Evolutionary conservation across 2,113 vertebrate species (phyloP).

Genomic region (Microcebus ravelobensis): DNA sequence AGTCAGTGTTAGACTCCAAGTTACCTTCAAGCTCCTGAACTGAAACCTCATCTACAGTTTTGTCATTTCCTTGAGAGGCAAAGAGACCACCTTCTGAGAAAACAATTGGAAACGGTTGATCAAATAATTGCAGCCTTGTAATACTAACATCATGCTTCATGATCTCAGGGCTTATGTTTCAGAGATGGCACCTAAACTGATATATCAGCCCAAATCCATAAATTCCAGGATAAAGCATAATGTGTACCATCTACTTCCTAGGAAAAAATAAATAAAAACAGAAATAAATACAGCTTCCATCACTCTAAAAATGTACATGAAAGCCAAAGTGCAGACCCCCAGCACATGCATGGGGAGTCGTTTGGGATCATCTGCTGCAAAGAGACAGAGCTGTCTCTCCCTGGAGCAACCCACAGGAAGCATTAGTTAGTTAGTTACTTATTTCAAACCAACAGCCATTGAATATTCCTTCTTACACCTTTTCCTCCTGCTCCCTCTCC

Average conservation of each 20-base stretch:
- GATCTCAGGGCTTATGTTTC: slow-evolving; percentile 2
- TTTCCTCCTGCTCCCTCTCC: neutral
- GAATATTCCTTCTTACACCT: neutral
- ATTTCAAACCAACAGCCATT: neutral
- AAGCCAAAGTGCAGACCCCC: neutral
- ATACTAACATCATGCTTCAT: neutral
- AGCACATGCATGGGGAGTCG: fast-evolving
- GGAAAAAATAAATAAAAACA: slow-evolving; percentile 38
- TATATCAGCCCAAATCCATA: slow-evolving; percentile 2
- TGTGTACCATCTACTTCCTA: neutral
- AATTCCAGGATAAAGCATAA: neutral
- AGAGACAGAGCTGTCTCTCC: neutral
- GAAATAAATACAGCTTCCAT: neutral
- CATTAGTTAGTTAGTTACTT: no score
- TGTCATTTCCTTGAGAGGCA: slow-evolving; percentile 48
- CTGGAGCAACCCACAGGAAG: neutral
- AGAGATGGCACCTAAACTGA: slow-evolving; percentile 15
- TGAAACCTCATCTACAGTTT: slow-evolving; percentile 54
- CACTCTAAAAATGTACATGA: neutral
- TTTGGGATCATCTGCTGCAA: neutral
- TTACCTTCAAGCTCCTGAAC: slow-evolving; percentile 30
- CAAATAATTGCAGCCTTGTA: slow-evolving; percentile 57
- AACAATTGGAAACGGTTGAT: slow-evolving; percentile 8
- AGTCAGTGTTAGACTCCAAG: neutral
- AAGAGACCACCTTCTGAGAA: slow-evolving; percentile 55